These are phyloP conservation scores for Mythimna vitellina DNA, from an alignment of 2,888 invertebrate genomes.

Conservation along the genomic window DNA sequence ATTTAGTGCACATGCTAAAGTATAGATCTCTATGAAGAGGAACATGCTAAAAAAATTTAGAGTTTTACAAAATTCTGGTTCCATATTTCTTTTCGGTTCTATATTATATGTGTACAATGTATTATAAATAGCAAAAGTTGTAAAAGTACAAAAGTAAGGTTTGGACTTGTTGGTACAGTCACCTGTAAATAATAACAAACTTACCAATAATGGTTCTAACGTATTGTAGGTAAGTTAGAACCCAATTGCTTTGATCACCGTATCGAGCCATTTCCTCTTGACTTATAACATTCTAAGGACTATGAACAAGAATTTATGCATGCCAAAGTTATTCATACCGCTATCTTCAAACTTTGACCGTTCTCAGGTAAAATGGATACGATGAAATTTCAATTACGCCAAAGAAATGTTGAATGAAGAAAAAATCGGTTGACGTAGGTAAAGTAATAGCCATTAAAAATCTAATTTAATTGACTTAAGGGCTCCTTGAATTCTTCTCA, in stretches of 20 bases:
- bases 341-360: slow-evolving; percentile 53
- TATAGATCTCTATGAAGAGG: too few species aligned
- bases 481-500: slow-evolving; percentile 22
- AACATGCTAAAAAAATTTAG: too few species aligned
- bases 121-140: too few species aligned
- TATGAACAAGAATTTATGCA: slow-evolving; percentile 54
- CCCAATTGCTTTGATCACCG: slow-evolving; percentile 40
- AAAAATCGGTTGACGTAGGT: slow-evolving; percentile 41
- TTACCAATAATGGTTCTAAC: too few species aligned
- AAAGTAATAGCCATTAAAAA: slow-evolving; percentile 49
- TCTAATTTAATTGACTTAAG: slow-evolving; percentile 58
- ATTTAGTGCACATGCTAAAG: too few species aligned
- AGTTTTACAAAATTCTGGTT: too few species aligned
- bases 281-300: slow-evolving; percentile 49
- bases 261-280: slow-evolving; percentile 41
- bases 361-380: slow-evolving; percentile 53
- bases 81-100: too few species aligned
- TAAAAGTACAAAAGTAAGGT: not conserved
- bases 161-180: not conserved
- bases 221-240: slow-evolving; percentile 19
- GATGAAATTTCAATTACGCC: slow-evolving; percentile 55
- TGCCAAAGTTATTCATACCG: slow-evolving; percentile 59
- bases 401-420: slow-evolving; percentile 40
- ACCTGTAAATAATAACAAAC: not conserved
- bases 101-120: too few species aligned